These are phyloP conservation scores for Pollimyrus isidori DNA, from an alignment of 2,113 vertebrate species.

Conservation along the genomic window DNA sequence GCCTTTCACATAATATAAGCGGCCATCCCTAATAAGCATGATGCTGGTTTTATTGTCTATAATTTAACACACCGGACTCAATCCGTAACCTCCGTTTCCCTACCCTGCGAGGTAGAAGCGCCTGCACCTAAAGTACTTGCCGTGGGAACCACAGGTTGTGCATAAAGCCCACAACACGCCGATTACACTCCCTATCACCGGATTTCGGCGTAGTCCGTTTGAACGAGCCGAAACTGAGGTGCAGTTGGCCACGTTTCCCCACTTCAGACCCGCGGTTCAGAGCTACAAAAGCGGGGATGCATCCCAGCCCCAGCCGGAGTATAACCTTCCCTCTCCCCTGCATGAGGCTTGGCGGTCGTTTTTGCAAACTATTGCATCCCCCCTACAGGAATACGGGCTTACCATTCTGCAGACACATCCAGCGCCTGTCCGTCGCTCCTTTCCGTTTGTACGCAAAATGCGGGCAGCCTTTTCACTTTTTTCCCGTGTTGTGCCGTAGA, in stretches of 20 bases:
- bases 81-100: neutral
- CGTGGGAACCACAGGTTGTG: neutral
- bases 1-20: neutral
- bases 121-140: neutral
- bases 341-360: slow-evolving; percentile 35
- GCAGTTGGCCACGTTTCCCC: neutral
- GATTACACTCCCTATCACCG: neutral
- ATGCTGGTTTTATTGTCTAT: neutral
- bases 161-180: neutral
- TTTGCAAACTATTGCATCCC: slow-evolving; percentile 35
- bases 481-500: neutral
- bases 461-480: slow-evolving; percentile 11
- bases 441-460: slow-evolving; percentile 21
- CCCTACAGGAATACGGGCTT: slow-evolving; percentile 35
- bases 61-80: neutral
- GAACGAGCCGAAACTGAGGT: neutral
- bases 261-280: neutral
- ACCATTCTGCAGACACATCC: slow-evolving; percentile 61
- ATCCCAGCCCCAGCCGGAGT: neutral
- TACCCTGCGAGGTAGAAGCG: neutral
- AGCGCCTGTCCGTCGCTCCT: slow-evolving; percentile 43
- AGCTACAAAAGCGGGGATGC: neutral
- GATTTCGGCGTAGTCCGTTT: neutral
- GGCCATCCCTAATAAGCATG: neutral
- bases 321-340: slow-evolving; percentile 29